phyloP scores from a whole-genome alignment of 2,797 vertebrate species.

The Rhodeus uyekii region DNA sequence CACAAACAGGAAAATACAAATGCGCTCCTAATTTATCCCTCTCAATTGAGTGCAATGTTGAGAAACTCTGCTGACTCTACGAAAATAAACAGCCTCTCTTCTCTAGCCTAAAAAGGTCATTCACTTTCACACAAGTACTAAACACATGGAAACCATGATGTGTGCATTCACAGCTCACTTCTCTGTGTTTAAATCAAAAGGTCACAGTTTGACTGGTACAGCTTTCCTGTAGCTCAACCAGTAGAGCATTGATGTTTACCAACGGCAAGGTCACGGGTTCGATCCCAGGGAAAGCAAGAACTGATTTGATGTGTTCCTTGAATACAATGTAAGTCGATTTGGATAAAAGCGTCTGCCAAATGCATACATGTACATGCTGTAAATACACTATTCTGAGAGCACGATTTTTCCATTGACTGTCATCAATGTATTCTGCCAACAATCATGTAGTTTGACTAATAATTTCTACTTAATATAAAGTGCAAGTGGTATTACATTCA shows the following conservation, averaged over 20 bases:
- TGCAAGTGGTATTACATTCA: neutral
- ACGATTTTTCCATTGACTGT: neutral
- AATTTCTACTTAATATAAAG: neutral
- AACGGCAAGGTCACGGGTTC: no score
- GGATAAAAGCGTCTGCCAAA: no score
- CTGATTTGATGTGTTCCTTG: no score
- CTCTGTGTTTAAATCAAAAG: neutral
- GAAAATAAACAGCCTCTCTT: conserved; percentile 47
- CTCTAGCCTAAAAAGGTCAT: conserved; percentile 30
- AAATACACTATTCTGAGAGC: neutral
- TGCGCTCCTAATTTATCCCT: conserved; percentile 4
- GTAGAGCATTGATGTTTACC: no score
- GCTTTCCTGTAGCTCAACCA: no score
- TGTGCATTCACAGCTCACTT: neutral
- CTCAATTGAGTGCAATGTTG: conserved; percentile 5
- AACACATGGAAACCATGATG: conserved; percentile 21
- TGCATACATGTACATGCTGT: no score
- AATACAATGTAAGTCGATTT: no score
- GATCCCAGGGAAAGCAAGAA: no score
- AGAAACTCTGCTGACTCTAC: conserved; percentile 17
- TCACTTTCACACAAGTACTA: conserved; percentile 40
- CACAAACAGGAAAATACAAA: conserved; percentile 51
- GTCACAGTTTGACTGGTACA: neutral
- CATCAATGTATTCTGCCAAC: no score
- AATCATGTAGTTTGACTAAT: neutral